A percentile compares a stretch with the other conserved stretches of the same genome.
phyloP scores from a whole-genome alignment of 2,888 invertebrate species.

The Rugalucina vietnamica region DNA sequence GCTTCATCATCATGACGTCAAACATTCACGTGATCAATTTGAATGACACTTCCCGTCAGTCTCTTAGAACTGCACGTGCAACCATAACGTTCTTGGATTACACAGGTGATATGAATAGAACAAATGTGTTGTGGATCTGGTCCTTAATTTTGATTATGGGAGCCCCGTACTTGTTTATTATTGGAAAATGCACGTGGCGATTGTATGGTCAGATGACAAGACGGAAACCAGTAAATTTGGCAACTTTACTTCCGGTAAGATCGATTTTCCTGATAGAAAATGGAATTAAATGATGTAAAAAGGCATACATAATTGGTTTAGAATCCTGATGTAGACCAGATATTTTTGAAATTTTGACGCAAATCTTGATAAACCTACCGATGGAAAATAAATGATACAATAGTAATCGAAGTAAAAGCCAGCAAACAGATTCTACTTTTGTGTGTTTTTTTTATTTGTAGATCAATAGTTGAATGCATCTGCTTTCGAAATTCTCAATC shows the following conservation, averaged over 20 bases:
- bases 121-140: constrained; percentile 76
- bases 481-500: no score
- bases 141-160: constrained; percentile 67
- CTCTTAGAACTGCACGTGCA: neutral
- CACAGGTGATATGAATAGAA: neutral
- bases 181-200: constrained; percentile 60
- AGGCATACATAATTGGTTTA: no score
- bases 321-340: no score
- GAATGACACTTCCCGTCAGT: neutral
- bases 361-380: no score
- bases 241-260: constrained; percentile 67
- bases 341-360: no score
- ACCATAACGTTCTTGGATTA: neutral
- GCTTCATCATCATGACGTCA: constrained; percentile 70
- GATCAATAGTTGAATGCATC: no score
- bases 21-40: constrained; percentile 44
- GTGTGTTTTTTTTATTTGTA: no score
- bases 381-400: no score
- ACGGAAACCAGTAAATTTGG: constrained; percentile 48
- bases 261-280: no score
- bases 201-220: constrained; percentile 64
- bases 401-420: no score
- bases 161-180: constrained; percentile 72
- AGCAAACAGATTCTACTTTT: no score
- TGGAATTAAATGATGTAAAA: no score